Evolutionary conservation across 2,888 invertebrate species (phyloP), one percentile per base, ranked within the genome.

Genomic region (Brachypalpus laphriformis): DNA sequence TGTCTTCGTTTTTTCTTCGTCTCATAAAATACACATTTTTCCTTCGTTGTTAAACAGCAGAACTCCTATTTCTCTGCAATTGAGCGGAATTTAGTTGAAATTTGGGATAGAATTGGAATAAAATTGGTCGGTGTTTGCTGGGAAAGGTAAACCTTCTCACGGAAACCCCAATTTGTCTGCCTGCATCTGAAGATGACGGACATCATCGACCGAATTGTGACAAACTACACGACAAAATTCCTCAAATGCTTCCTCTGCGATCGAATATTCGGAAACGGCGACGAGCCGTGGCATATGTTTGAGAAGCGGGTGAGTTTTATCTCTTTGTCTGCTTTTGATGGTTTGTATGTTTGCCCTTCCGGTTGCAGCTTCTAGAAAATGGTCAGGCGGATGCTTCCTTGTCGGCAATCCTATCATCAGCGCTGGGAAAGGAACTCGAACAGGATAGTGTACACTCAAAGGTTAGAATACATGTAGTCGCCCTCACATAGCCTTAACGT

Each of bases 391-490:
- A 85, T 14, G 68, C 71, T 20, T 28, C 88, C 1, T 40, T 87
- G 11, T 66, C 88, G 0, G 63, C 68, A 0, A 86, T 87, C 31
- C 25, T 88, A 11, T 87, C 87, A 6, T 81, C 87, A 11, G 87
- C 88, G 11, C 31, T 88, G 8, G 82, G 87, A 14, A 83, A 72
- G 8, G 80, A 93, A 1, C 88, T 95, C 0, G 91, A 90, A 6
- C 93, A 94, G 87, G 92, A 93, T 1, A 91, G 90, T 42, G 93
- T 93, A 0, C 94, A 94, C 80, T 93, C 94, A 0, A 92, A 92
- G 57, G 90, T 94, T 51, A 0, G 42, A 40, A 37, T n/a, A n/a
- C n/a, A n/a, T n/a, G n/a, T n/a, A n/a, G n/a, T n/a, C n/a, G n/a
- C n/a, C n/a, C n/a, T 8, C 5, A 31, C 5, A 1, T 31, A 5